These are phyloP conservation scores for Falco peregrinus DNA, from an alignment of 2,797 vertebrate genomes.

Conservation along the genomic window DNA sequence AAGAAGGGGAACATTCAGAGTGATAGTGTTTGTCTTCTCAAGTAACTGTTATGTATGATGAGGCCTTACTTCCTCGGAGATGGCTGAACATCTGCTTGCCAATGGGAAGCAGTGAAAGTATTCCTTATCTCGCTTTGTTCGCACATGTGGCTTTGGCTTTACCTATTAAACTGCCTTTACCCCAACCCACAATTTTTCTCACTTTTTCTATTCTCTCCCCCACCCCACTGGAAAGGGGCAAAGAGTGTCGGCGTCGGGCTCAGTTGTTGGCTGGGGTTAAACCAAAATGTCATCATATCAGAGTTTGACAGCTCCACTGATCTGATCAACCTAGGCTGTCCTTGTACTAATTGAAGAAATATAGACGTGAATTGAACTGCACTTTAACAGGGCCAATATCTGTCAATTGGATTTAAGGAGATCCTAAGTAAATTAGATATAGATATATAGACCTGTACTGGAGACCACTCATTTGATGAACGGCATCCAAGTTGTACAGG, in stretches of 20 bases:
- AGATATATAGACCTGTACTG: not conserved
- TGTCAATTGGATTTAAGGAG: not conserved
- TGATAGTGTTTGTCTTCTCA: not conserved
- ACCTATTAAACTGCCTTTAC: not conserved
- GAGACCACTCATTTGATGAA: not conserved
- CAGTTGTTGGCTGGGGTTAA: not conserved
- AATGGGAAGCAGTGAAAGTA: not conserved
- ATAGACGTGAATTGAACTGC: not conserved
- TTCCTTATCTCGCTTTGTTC: not conserved
- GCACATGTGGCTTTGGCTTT: not conserved
- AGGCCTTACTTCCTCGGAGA: not conserved
- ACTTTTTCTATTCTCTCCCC: not conserved
- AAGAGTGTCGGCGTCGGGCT: not conserved
- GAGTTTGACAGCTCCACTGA: not conserved
- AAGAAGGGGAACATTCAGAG: not conserved
- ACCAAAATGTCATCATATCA: accelerated
- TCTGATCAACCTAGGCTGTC: not conserved
- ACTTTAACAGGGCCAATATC: not conserved
- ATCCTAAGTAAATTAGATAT: not conserved
- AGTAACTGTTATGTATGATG: accelerated
- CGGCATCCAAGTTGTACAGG: not conserved
- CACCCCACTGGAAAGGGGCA: not conserved
- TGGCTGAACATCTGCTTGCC: not conserved
- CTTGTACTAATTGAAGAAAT: not conserved
- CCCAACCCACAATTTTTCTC: not conserved